A percentile compares a stretch with the other conserved stretches of the same genome.
Evolutionary conservation across 1,140 invertebrate genomes (phyloP).

Genomic region (Camponotus pennsylvanicus): DNA sequence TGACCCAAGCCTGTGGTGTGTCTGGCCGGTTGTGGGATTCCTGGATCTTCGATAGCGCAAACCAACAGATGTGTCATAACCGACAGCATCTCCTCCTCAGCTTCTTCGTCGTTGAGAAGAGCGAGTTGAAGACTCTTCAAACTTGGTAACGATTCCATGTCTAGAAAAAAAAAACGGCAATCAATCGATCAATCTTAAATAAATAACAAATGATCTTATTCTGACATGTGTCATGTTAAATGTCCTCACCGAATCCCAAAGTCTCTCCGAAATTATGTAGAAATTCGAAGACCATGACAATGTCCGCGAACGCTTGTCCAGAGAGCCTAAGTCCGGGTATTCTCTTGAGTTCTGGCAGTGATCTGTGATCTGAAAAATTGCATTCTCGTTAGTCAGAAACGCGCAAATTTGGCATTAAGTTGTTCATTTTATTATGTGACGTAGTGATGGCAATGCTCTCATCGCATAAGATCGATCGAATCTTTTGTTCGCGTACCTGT

Average conservation of each 20-base stretch:
- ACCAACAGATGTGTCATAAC: constrained; percentile 96
- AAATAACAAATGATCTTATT: constrained; percentile 8
- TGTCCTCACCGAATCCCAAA: constrained; percentile 93
- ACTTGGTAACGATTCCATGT: constrained; percentile 95
- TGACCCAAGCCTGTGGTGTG: constrained; percentile 96
- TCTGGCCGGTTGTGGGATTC: constrained; percentile 94
- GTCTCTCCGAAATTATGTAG: constrained; percentile 98
- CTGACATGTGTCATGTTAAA: neutral
- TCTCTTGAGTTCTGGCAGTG: constrained; percentile 92
- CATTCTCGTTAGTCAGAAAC: neutral
- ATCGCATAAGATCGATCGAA: neutral
- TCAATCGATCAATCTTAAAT: neutral
- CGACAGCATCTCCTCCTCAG: constrained; percentile 95
- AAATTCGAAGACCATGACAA: constrained; percentile 98
- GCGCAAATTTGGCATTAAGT: neutral
- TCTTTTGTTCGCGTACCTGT: constrained; percentile 83
- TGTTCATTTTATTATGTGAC: neutral
- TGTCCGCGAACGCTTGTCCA: constrained; percentile 95
- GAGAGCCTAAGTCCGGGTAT: constrained; percentile 93
- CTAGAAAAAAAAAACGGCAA: constrained; percentile 80
- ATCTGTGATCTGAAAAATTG: constrained; percentile 87
- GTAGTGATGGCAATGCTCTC: neutral
- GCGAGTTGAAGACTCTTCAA: constrained; percentile 95
- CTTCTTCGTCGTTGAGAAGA: constrained; percentile 93
- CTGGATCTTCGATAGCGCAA: constrained; percentile 97